phyloP scores from a whole-genome alignment of 2,113 vertebrate genomes.

The Aegotheles bennettii region DNA sequence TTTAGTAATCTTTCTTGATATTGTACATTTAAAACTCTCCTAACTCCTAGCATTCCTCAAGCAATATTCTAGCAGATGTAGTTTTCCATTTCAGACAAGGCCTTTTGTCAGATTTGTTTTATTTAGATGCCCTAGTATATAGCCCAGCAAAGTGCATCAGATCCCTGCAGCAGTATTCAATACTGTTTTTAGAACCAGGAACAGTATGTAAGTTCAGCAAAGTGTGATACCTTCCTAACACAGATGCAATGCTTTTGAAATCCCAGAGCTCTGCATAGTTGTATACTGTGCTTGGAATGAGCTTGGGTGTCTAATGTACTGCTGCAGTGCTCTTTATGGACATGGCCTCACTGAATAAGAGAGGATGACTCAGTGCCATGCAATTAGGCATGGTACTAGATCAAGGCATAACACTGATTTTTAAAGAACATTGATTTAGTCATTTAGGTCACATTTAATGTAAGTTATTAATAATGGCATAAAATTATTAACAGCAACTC shows the following conservation, averaged over 20 bases:
- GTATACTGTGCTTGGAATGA: neutral
- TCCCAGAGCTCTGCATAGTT: neutral
- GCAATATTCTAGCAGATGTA: neutral
- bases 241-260: neutral
- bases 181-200: neutral
- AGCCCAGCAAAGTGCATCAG: neutral
- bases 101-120: neutral
- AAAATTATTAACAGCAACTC: neutral
- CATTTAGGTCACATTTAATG: neutral
- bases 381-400: neutral
- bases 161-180: neutral
- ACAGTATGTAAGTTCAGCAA: neutral
- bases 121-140: neutral
- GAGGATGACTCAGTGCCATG: accelerated
- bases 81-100: neutral
- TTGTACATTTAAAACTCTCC: neutral
- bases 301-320: neutral
- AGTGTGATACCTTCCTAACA: neutral
- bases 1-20: neutral
- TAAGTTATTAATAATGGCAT: neutral
- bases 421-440: neutral
- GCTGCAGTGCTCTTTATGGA: neutral
- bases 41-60: neutral
- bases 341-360: neutral
- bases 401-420: neutral